Evolutionary conservation across 1,140 invertebrate species (phyloP).

Genomic region (Conus betulinus): DNA sequence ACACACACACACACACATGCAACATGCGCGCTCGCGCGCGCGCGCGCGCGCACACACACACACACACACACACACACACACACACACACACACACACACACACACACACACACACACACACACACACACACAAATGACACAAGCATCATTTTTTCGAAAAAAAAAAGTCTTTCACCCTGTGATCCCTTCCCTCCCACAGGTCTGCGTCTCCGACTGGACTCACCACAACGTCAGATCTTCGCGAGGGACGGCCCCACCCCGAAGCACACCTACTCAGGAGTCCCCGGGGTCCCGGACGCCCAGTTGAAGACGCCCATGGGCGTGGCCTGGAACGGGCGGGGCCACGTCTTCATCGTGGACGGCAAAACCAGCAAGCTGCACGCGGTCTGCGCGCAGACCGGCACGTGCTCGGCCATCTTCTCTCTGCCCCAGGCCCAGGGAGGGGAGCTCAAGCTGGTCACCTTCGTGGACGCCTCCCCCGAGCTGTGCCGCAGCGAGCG

Average conservation of each 20-base stretch:
- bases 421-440: conserved; percentile 13
- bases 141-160: no score
- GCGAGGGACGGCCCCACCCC: not conserved
- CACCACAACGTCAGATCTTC: conserved; percentile 38
- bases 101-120: no score
- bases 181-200: not conserved
- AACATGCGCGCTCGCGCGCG: no score
- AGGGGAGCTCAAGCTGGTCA: conserved; percentile 34
- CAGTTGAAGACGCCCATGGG: conserved; percentile 28
- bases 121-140: no score
- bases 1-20: no score
- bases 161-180: no score
- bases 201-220: conserved; percentile 31
- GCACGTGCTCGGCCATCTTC: conserved; percentile 31
- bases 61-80: no score
- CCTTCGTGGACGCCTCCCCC: conserved; percentile 31
- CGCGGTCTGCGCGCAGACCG: conserved; percentile 21
- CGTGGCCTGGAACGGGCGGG: conserved; percentile 21
- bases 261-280: conserved; percentile 27
- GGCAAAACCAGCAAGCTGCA: conserved; percentile 32
- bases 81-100: no score
- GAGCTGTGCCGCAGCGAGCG: conserved; percentile 31
- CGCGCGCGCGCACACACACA: no score
- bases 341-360: conserved; percentile 27
- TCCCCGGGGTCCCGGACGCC: conserved; percentile 9